Conservation (phyloP, 2,888 invertebrate species). For the Eucriotettix oculatus region DNA sequence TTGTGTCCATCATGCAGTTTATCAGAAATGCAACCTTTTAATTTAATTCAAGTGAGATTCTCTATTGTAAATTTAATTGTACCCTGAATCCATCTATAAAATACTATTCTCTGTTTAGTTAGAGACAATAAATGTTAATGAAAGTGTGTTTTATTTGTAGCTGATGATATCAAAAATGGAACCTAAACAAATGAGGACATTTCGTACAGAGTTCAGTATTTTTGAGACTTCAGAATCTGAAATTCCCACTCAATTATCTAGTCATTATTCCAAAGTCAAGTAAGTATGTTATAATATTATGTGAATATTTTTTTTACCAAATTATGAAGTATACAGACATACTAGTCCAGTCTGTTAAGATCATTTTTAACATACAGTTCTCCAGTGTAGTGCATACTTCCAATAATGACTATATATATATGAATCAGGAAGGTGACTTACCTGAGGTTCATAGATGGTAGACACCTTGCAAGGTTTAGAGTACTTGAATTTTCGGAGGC, state of each 20-base stretch:
- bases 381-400: too few species aligned
- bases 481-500: too few species aligned
- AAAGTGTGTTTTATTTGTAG: slow-evolving; percentile 27
- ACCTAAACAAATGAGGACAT: slow-evolving; percentile 54
- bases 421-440: too few species aligned
- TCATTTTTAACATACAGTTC: too few species aligned
- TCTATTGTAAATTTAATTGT: background rate
- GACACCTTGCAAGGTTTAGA: too few species aligned
- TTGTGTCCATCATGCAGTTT: too few species aligned
- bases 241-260: slow-evolving; percentile 32
- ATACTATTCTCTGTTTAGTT: background rate
- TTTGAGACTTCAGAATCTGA: slow-evolving; percentile 31
- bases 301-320: background rate
- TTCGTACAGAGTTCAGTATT: slow-evolving; percentile 69
- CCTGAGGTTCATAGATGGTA: too few species aligned
- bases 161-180: slow-evolving; percentile 51
- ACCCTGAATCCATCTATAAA: background rate
- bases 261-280: slow-evolving; percentile 40
- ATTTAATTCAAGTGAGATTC: too few species aligned
- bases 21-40: too few species aligned
- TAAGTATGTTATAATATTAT: slow-evolving; percentile 29
- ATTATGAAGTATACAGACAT: background rate
- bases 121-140: background rate
- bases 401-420: too few species aligned
- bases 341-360: too few species aligned